Percentiles rank a stretch among this genome's conserved stretches.
These are phyloP conservation scores for Phalacrocorax pelagicus DNA, from an alignment of 2,113 vertebrate genomes.

Conservation along the genomic window DNA sequence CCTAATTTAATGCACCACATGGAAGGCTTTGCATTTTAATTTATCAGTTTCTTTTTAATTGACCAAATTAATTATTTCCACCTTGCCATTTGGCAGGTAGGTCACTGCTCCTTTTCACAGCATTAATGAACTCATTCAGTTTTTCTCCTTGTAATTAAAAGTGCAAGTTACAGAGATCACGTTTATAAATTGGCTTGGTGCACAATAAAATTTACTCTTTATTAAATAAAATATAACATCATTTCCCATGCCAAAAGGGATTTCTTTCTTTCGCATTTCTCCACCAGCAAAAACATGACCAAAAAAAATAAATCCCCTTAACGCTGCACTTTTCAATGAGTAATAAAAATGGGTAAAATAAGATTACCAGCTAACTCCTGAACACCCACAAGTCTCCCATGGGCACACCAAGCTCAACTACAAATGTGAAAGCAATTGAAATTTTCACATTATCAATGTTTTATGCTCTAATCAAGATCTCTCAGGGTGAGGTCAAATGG, in stretches of 20 bases:
- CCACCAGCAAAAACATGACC: not conserved
- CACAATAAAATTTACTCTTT: conserved; percentile 59
- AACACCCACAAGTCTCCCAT: not conserved
- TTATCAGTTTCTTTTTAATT: conserved; percentile 77
- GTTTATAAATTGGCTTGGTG: conserved; percentile 53
- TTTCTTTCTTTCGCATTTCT: conserved; percentile 38
- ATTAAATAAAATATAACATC: conserved; percentile 63
- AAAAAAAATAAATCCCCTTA: not conserved
- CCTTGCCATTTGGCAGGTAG: conserved; percentile 79
- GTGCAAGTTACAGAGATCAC: conserved; percentile 61
- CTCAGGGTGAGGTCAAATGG: conserved; percentile 40
- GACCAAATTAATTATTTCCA: conserved; percentile 82
- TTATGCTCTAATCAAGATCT: conserved; percentile 35
- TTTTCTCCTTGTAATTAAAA: conserved; percentile 72
- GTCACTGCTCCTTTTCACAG: conserved; percentile 73
- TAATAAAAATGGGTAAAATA: not conserved
- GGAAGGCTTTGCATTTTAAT: conserved; percentile 72
- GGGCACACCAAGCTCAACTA: not conserved
- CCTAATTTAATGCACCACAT: conserved; percentile 41
- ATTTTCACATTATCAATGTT: not conserved
- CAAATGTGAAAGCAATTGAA: not conserved
- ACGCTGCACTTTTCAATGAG: not conserved
- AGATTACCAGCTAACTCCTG: not conserved
- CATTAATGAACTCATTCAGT: conserved; percentile 74
- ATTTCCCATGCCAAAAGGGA: conserved; percentile 42